Evolutionary conservation across 2,888 invertebrate species (phyloP).

Genomic region (Synergus umbraculus): DNA sequence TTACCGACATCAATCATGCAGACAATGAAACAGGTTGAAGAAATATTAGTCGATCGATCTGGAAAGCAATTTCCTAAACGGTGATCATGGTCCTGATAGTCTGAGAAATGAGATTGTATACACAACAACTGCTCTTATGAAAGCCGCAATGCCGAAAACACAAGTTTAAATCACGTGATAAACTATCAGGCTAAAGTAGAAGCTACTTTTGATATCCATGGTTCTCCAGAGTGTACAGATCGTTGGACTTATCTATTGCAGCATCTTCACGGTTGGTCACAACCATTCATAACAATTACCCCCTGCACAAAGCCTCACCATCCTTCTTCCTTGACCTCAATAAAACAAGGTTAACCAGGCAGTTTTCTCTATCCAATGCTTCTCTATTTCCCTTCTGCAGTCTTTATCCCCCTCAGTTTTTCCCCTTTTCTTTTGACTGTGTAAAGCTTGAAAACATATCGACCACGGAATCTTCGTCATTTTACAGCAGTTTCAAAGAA

Average conservation of each 20-base stretch:
- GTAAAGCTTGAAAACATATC: conserved; percentile 4
- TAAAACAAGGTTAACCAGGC: conserved; percentile 37
- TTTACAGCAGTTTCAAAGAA: not conserved
- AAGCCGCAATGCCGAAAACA: not conserved
- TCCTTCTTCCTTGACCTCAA: conserved; percentile 36
- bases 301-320: conserved; percentile 24
- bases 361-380: conserved; percentile 19
- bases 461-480: not conserved
- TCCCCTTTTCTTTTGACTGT: not conserved
- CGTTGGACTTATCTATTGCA: conserved; percentile 34
- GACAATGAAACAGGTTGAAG: not conserved
- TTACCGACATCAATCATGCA: no score
- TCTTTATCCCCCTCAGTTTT: conserved; percentile 6
- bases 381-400: conserved; percentile 1
- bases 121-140: not conserved
- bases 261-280: conserved; percentile 26
- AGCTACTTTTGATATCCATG: conserved; percentile 4
- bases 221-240: conserved; percentile 23
- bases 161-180: not conserved
- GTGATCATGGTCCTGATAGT: not conserved
- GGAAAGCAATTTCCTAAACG: not conserved
- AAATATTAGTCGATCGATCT: not conserved
- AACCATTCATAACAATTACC: conserved; percentile 39
- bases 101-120: not conserved
- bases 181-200: conserved; percentile 1